Evolutionary conservation across 2,888 invertebrate genomes (phyloP), one percentile per base, ranked within the genome.

Genomic region (Mechanitis messenoides): DNA sequence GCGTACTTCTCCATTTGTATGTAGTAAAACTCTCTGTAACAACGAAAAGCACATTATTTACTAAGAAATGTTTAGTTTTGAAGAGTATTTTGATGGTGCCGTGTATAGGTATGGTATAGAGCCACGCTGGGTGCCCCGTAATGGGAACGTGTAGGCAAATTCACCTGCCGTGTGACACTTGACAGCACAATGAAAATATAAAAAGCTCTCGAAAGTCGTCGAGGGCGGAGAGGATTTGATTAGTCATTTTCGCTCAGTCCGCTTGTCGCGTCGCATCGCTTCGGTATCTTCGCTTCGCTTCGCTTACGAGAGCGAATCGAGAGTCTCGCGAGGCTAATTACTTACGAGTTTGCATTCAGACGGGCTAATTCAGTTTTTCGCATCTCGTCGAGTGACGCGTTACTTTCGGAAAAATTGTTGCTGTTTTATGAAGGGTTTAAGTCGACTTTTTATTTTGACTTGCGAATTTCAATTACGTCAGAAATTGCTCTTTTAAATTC

Each of bases 1-100:
- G 99, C 99, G 91, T 98, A 99, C 90, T 99, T 99, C 92, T 99
- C 99, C 99, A 99, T 99, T 92, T 99, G 99, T 84, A 99, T 99
- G 92, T 99, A 99, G 93, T 98, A 99, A 92, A 99, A 99, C 92
- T 99, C 99, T 91, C 99, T 99, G 94, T 57, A 86, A 86, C 67
- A 68, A 68, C 11, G 38, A 38, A 38, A 4, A 11, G 7, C 42
- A 42, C 42, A 11, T 42, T 42, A 42, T 35, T 35, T 35, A 35
- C 1, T 35, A 35, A 6, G 35, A 42, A 9, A 42, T 35, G 6
- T 6, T 35, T 35, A 35, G 3, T 5, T n/a, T 47, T 47, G n/a
- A 47, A 12, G 47, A 47, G 6, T 35, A 35, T 35, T 35, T 35
- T 47, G 20, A 20, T 20, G 20, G 20, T 20, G 28, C 20, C n/a